phyloP scores from a whole-genome alignment of 2,888 invertebrate genomes.

The Drosophila prostipennis region DNA sequence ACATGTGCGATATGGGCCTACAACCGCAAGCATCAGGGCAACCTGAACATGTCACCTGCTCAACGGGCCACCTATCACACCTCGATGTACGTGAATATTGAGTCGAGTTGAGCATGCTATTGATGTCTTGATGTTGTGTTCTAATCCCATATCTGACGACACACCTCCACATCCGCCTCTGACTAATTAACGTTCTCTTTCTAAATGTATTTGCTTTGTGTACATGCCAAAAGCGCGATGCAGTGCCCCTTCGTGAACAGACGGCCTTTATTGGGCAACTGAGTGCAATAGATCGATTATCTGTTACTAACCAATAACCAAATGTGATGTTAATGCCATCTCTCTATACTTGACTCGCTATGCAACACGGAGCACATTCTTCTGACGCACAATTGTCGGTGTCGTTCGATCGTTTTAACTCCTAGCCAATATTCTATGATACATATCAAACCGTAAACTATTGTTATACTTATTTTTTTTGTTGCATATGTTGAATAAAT shows the following conservation, averaged over 20 bases:
- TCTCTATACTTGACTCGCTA: constrained; percentile 29
- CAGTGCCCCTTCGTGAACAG: constrained; percentile 60
- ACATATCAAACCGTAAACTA: constrained; percentile 34
- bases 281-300: constrained; percentile 27
- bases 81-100: constrained; percentile 82
- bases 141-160: constrained; percentile 13
- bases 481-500: constrained; percentile 21
- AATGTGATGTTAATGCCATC: constrained; percentile 67
- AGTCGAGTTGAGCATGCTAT: constrained; percentile 65
- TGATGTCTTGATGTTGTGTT: constrained; percentile 61
- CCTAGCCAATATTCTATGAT: constrained; percentile 36
- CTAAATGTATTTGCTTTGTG: constrained; percentile 35
- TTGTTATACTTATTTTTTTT: constrained; percentile 25
- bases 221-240: constrained; percentile 52
- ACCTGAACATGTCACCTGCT: constrained; percentile 89
- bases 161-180: constrained; percentile 2
- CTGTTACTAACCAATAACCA: constrained; percentile 58
- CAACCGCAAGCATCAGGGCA: constrained; percentile 88
- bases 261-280: constrained; percentile 74
- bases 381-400: constrained; percentile 51
- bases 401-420: constrained; percentile 27
- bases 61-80: constrained; percentile 85
- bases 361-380: constrained; percentile 54
- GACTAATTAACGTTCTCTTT: constrained; percentile 28
- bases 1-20: constrained; percentile 90